Evolutionary conservation across 2,113 vertebrate species (phyloP).

Genomic region (Passer domesticus): DNA sequence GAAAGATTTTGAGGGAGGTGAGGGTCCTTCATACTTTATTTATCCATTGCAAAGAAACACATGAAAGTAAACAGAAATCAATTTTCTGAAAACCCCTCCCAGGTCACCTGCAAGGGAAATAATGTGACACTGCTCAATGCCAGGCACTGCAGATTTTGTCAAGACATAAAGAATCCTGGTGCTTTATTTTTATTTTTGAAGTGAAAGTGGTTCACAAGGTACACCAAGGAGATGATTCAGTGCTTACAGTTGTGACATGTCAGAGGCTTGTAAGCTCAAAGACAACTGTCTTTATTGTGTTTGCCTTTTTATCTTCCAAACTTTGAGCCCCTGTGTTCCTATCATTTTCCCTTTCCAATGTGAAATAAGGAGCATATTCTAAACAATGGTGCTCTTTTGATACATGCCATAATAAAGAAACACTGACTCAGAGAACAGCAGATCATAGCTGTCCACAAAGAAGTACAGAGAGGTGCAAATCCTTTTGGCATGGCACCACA

Average conservation of each 20-base stretch:
- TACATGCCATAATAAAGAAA: slow-evolving; percentile 36
- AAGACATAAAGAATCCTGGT: not conserved
- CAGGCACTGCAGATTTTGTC: slow-evolving; percentile 5
- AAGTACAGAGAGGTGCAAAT: slow-evolving; percentile 56
- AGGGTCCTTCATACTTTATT: not conserved
- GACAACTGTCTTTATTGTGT: slow-evolving; percentile 54
- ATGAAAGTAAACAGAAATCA: slow-evolving; percentile 41
- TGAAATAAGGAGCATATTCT: slow-evolving; percentile 62
- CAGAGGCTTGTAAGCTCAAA: slow-evolving; percentile 59
- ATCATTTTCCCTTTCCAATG: slow-evolving; percentile 17
- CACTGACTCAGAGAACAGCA: slow-evolving; percentile 35
- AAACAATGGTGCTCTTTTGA: slow-evolving; percentile 62
- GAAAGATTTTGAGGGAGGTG: slow-evolving; percentile 31
- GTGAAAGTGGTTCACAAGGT: slow-evolving; percentile 52
- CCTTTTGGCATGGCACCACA: slow-evolving; percentile 43
- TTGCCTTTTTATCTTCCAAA: slow-evolving; percentile 67
- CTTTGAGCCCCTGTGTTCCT: slow-evolving; percentile 47
- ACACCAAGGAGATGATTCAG: slow-evolving; percentile 32
- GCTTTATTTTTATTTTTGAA: slow-evolving; percentile 62
- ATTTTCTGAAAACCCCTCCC: not conserved
- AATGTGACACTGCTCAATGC: slow-evolving; percentile 11
- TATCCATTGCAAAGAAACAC: slow-evolving; percentile 26
- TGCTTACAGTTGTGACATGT: slow-evolving; percentile 61
- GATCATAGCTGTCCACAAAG: slow-evolving; percentile 54
- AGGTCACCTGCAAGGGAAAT: slow-evolving; percentile 31